Evolutionary conservation across 2,797 vertebrate species (phyloP).

Genomic region (Discoglossus pictus): DNA sequence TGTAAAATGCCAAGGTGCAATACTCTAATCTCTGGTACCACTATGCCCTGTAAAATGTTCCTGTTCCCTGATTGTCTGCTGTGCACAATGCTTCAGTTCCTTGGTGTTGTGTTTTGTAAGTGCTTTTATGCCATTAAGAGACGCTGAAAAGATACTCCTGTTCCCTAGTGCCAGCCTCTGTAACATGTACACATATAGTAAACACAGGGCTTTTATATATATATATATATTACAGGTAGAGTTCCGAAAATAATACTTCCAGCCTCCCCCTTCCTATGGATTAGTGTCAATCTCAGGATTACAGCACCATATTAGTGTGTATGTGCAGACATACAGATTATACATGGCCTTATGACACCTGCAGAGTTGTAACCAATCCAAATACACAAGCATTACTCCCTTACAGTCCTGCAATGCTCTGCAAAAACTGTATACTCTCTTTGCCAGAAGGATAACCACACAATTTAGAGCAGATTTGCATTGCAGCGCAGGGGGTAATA

Average conservation of each 20-base stretch:
- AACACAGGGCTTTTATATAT: no score
- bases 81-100: no score
- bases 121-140: no score
- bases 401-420: background rate
- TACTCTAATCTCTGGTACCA: no score
- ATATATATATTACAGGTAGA: no score
- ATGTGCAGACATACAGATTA: conserved; percentile 39
- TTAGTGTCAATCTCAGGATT: conserved; percentile 39
- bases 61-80: no score
- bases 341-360: conserved; percentile 37
- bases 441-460: background rate
- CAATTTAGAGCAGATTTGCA: background rate
- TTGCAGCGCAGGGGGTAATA: conserved; percentile 20
- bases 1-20: no score
- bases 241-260: conserved; percentile 3
- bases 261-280: conserved; percentile 15
- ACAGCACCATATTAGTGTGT: conserved; percentile 18
- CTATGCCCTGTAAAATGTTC: no score
- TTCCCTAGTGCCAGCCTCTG: no score
- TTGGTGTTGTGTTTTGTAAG: no score
- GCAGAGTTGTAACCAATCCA: conserved; percentile 19
- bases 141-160: no score
- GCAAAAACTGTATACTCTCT: conserved; percentile 1
- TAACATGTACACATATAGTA: conserved; percentile 2
- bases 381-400: conserved; percentile 16